Conservation (phyloP, 2,113 vertebrate species). For the Bubalus kerabau region DNA sequence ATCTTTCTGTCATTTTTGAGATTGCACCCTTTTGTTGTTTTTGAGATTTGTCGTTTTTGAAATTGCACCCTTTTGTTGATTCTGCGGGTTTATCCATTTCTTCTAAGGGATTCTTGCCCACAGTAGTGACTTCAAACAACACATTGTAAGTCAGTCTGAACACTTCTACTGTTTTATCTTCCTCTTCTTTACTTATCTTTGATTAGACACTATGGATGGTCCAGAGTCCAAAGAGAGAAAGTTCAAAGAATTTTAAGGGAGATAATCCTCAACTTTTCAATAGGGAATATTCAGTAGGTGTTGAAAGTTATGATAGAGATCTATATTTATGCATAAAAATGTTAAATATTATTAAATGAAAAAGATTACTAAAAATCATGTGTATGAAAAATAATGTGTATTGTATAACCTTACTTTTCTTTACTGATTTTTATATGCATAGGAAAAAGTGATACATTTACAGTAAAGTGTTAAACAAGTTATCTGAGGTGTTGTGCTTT, state of each 20-base stretch:
- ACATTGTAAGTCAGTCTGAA: background rate
- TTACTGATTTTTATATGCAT: background rate
- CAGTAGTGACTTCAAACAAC: background rate
- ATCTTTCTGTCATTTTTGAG: background rate
- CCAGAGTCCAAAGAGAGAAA: background rate
- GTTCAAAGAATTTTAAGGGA: background rate
- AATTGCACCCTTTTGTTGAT: background rate
- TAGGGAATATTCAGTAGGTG: background rate
- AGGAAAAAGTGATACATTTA: background rate
- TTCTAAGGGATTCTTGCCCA: background rate
- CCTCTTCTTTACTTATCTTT: constrained; percentile 12
- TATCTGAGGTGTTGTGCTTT: background rate
- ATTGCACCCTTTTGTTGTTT: background rate
- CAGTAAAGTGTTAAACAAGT: background rate
- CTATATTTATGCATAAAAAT: background rate
- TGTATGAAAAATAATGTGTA: background rate
- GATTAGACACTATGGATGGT: background rate
- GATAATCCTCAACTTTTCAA: constrained; percentile 22
- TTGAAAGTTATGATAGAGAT: background rate
- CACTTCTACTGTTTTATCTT: background rate
- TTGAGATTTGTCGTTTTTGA: background rate
- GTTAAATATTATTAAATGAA: background rate
- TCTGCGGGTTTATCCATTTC: background rate
- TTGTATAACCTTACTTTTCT: background rate
- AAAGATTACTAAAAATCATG: background rate